A percentile compares a stretch with the other conserved stretches of the same genome.
These are phyloP conservation scores for Dryobotodes eremita DNA, from an alignment of 2,888 invertebrate genomes.

Conservation along the genomic window DNA sequence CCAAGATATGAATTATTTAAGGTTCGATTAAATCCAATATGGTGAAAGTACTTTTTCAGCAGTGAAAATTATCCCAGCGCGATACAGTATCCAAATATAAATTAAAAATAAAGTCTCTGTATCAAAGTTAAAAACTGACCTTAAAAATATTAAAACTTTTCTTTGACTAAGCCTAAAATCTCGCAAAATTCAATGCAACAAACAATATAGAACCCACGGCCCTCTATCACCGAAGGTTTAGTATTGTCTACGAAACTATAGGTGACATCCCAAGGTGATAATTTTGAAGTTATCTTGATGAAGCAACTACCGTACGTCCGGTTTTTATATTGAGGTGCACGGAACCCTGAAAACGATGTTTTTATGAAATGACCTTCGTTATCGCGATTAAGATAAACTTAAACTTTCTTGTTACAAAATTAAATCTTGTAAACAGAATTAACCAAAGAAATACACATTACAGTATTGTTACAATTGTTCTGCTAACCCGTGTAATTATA, in stretches of 20 bases:
- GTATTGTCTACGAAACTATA: slow-evolving; percentile 41
- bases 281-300: slow-evolving; percentile 57
- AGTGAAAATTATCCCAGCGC: not conserved
- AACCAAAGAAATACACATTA: not conserved
- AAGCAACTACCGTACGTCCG: slow-evolving; percentile 46
- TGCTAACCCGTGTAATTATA: not conserved
- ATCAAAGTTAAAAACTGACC: not conserved
- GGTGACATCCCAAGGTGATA: slow-evolving; percentile 52
- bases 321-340: slow-evolving; percentile 46
- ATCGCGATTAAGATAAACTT: slow-evolving; percentile 9
- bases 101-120: not conserved
- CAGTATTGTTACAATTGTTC: not conserved
- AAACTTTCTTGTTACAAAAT: slow-evolving; percentile 5
- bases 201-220: slow-evolving; percentile 36
- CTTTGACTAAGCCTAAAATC: not conserved
- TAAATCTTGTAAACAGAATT: too few relatives aligned
- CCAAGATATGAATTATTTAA: not conserved
- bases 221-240: slow-evolving; percentile 49
- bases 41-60: not conserved
- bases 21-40: not conserved
- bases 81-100: not conserved
- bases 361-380: slow-evolving; percentile 48
- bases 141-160: slow-evolving; percentile 1
- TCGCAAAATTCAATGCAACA: slow-evolving; percentile 7
- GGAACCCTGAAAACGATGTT: slow-evolving; percentile 55